Conservation (phyloP, 2,797 vertebrate genomes). For the Bucorvus abyssinicus region DNA sequence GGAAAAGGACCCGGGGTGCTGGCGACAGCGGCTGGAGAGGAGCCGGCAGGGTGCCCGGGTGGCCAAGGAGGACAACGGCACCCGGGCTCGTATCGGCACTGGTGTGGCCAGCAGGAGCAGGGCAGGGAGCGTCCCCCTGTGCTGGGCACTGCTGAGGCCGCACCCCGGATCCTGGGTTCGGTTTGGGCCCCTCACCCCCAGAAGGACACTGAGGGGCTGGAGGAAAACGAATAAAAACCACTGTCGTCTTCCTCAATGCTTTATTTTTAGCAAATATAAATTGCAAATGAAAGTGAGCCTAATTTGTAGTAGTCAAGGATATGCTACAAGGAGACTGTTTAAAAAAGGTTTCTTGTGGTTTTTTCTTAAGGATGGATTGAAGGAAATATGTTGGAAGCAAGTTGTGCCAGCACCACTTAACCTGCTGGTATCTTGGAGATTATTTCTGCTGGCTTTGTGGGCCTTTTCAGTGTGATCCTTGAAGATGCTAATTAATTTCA, state of each 20-base stretch:
- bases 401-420: conserved; percentile 1
- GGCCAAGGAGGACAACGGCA: too few species aligned
- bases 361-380: background rate
- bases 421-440: conserved; percentile 17
- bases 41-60: too few species aligned
- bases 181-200: background rate
- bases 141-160: background rate
- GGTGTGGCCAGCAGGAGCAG: too few species aligned
- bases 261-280: background rate
- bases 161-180: background rate
- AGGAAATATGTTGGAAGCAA: background rate
- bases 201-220: background rate
- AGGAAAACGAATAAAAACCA: background rate
- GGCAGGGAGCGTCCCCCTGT: too few species aligned
- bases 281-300: background rate
- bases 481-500: conserved; percentile 60
- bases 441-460: conserved; percentile 41
- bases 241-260: background rate
- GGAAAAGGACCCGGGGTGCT: too few species aligned
- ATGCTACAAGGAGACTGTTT: background rate
- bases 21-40: too few species aligned
- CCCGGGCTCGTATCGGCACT: too few species aligned
- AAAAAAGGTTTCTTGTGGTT: background rate
- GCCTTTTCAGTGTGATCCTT: conserved; percentile 38
- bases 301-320: background rate